Base-by-base conservation (phyloP, 2,888 invertebrate species). In the Pristionchus exspectatus region DNA sequence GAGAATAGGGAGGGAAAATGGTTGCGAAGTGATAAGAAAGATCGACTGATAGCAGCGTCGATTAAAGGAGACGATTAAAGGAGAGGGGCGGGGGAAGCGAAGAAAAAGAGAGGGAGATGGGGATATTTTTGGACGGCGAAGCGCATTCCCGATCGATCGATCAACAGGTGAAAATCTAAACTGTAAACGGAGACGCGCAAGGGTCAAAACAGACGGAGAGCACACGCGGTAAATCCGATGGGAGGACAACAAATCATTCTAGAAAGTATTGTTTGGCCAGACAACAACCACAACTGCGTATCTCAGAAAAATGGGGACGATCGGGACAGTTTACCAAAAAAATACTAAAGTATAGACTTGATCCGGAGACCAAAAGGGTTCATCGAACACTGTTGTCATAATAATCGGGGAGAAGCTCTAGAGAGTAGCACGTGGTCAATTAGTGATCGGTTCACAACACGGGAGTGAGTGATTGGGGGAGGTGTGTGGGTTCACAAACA, bases 11-110 rank as follows among this genome's bases (percentile, higher is more conserved):
- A 44, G 21, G 33, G 38, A 18, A 74, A 27, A 27, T 14, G 74
- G 74, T 74, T 74, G 74, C 74, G 74, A 74, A 74, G 74, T 74
- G 74, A 74, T 74, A 74, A 74, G 74, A 74, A 10, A 16, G n/a
- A 69, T 69, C 69, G 27, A 74, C 74, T 74, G 74, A 74, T 74
- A 74, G 24, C n/a, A 27, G 3, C 12, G 74, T 44, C 74, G 30
- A 74, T 33, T 38, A 9, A 21, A 38, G 38, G 74, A 74, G 74
- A 74, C 74, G 30, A 74, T 33, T 38, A 9, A 21, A 38, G 38
- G 74, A 74, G 74, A 12, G 74, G 33, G 44, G 44, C 10, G 44
- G 10, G 44, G 12, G 44, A 50, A 38, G 5, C 21, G 33, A 18
- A 24, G 38, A 74, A 38, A 38, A 69, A 27, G 69, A 69, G 18